phyloP scores from a whole-genome alignment of 1,140 invertebrate species.

The Agrypnia vestita region DNA sequence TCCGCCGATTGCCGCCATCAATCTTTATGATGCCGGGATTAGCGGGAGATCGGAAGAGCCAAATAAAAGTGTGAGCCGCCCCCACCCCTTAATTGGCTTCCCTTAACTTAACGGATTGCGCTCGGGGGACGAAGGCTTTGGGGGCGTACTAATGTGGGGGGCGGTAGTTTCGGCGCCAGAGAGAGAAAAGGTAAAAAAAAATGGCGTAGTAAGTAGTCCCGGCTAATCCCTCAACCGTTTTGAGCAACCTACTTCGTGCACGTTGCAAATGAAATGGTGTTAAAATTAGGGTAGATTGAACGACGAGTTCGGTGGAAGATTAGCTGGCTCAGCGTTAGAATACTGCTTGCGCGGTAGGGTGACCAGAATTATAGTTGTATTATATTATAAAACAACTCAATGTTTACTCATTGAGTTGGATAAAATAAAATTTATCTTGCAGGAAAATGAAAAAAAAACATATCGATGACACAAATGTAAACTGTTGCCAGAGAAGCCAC shows the following conservation, averaged over 20 bases:
- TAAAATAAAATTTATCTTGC: too few species aligned
- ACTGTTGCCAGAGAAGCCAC: too few species aligned
- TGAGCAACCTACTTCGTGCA: not conserved
- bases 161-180: conserved; percentile 2
- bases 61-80: conserved; percentile 35
- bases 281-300: too few species aligned
- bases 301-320: too few species aligned
- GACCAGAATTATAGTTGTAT: too few species aligned
- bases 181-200: not conserved
- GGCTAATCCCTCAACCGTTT: not conserved
- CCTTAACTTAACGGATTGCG: conserved; percentile 29
- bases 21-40: conserved; percentile 38
- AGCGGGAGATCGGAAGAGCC: conserved; percentile 26
- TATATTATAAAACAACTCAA: too few species aligned
- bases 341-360: too few species aligned
- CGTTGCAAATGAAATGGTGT: too few species aligned
- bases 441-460: too few species aligned
- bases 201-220: not conserved
- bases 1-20: conserved; percentile 11
- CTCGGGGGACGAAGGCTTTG: not conserved
- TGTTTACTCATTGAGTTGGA: too few species aligned
- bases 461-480: too few species aligned
- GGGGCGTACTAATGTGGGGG: conserved; percentile 2
- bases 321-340: too few species aligned
- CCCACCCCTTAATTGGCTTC: conserved; percentile 42